These are phyloP conservation scores for Dendropsophus ebraccatus DNA, from an alignment of 2,113 vertebrate species.

Conservation along the genomic window DNA sequence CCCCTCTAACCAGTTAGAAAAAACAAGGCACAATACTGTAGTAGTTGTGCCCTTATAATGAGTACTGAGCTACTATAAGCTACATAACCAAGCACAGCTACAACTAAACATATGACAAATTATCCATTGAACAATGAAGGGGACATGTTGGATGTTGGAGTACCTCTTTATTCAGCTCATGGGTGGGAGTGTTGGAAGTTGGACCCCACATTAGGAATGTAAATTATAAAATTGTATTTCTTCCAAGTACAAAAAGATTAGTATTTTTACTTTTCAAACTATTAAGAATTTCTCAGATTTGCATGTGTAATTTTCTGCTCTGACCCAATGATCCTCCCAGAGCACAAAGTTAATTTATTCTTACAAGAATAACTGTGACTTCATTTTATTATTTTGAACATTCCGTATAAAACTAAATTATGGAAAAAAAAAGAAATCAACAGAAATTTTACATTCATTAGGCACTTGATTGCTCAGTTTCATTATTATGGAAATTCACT, in stretches of 20 bases:
- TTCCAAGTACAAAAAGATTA: not conserved
- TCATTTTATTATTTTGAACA: slow-evolving; percentile 55
- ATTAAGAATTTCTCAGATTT: slow-evolving; percentile 4
- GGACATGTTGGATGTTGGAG: too few species aligned
- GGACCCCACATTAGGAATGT: not conserved
- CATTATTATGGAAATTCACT: slow-evolving; percentile 58
- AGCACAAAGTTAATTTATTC: slow-evolving; percentile 39
- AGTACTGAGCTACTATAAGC: too few species aligned
- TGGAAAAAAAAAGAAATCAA: slow-evolving; percentile 49
- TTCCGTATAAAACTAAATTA: slow-evolving; percentile 52
- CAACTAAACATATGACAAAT: too few species aligned
- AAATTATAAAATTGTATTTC: not conserved
- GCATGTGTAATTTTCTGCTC: slow-evolving; percentile 10
- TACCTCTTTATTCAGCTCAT: too few species aligned
- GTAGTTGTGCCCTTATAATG: too few species aligned
- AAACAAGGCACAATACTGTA: too few species aligned
- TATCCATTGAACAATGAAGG: too few species aligned
- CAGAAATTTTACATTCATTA: slow-evolving; percentile 59
- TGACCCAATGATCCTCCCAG: slow-evolving; percentile 34
- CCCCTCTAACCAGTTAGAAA: too few species aligned
- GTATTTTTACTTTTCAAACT: not conserved
- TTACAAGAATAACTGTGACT: slow-evolving; percentile 26
- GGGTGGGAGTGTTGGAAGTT: too few species aligned
- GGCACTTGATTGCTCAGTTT: slow-evolving; percentile 57
- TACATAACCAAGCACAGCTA: too few species aligned